Evolutionary conservation across 2,888 invertebrate species (phyloP), one percentile per base, ranked within the genome.

Genomic region (Pardosa pseudoannulata): DNA sequence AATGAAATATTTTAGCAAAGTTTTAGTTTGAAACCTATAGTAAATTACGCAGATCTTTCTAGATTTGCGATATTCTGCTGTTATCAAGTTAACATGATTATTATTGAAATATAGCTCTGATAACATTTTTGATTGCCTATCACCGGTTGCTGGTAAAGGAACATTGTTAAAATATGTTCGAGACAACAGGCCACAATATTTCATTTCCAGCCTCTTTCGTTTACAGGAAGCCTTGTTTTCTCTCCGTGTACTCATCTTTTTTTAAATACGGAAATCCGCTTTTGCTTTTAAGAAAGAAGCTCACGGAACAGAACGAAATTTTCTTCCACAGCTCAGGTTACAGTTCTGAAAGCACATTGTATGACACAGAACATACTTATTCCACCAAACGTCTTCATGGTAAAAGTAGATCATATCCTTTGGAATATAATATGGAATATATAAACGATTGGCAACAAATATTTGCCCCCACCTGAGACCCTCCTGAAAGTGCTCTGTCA

Each of bases 351-450:
- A 81, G 39, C 82, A 82, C 76, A 71, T 74, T 71, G 29, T 65
- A 67, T 70, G 62, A 75, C 75, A 75, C 23, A 64, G 29, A 75
- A 71, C 62, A 75, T 76, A 46, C 36, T 71, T 65, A 62, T 46
- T 82, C 65, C 71, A 64, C 50, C 46, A 68, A 50, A 65, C 16
- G 29, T 36, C 27, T 46, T 28, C 56, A 41, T 74, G 73, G 74
- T 81, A 64, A 68, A 46, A 74, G 36, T 31, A 71, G 41, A 46
- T 76, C 62, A 70, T 74, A 65, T 75, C 74, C 36, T 65, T 76
- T 76, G 28, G 64, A 76, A 71, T 71, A 56, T 76, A 82, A 71
- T 76, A 82, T 81, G 72, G 72, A 73, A 80, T 73, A 72, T 81
- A 67, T 46, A 81, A 74, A 81, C 68, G 19, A 74, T 81, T 32